Base-by-base conservation (phyloP, 2,888 invertebrate genomes). In the Eledone cirrhosa region DNA sequence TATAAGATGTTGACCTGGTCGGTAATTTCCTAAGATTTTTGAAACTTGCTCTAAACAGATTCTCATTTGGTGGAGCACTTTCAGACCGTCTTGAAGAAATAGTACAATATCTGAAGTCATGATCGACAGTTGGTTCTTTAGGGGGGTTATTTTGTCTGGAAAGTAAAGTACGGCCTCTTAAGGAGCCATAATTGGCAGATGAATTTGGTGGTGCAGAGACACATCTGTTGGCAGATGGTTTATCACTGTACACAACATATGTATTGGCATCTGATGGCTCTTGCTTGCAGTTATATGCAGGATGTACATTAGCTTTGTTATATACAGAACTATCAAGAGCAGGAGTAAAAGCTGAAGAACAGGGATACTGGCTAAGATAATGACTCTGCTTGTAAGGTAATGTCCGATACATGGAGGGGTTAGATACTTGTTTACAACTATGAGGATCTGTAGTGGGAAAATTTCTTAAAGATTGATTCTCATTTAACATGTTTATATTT, bases 61-160 rank as follows among this genome's bases (percentile, higher is more conserved):
- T 72, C 2, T 72, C 72, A 33, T n/a, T 41, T n/a, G 72, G 72
- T 33, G 72, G 72, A n/a, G 72, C 72, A n/a, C 33, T 41, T n/a
- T 72, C 72, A 3, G 72, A 72, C 29, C 72, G 33, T 41, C 31
- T 41, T 1, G 72, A 72, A 7, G 72, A 72, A 72, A 72, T 41
- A 33, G 72, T 72, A 27, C 72, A 72, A 19, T 72, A 72, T 5
- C 72, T 31, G 22, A 72, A 72, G 24, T 72, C 72, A 41, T 72
- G 72, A 29, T 72, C 72, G 31, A 72, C 41, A 8, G 31, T 22
- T 11, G 41, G n/a, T n/a, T 72, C 72, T 13, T 41, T 41, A 5
- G 72, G 22, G n/a, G 72, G 22, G n/a, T n/a, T 72, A 41, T 72
- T 72, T 41, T 41, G 72, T 4, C n/a, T 72, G 31, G 33, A 31